Conservation (phyloP, 2,888 invertebrate species). For the Lithophane semibrunnea region DNA sequence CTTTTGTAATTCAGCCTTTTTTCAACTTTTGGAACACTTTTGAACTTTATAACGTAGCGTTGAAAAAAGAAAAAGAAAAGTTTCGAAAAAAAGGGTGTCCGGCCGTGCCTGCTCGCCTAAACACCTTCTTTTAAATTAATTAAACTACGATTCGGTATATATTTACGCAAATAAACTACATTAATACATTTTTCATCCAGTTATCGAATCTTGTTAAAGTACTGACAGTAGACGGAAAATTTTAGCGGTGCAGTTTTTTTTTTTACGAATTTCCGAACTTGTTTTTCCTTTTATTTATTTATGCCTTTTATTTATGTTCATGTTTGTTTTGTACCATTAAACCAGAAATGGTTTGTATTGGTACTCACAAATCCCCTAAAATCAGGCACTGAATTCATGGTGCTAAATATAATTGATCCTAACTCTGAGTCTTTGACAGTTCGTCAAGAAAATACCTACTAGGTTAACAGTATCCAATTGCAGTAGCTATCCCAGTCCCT, state of each 20-base stretch:
- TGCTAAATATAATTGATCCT: neutral
- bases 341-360: no score
- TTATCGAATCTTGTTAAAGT: neutral
- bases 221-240: neutral
- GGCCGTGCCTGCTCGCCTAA: neutral
- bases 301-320: no score
- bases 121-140: neutral
- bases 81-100: neutral
- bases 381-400: neutral
- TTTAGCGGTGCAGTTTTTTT: neutral
- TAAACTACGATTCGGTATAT: neutral
- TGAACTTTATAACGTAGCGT: neutral
- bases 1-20: constrained; percentile 24
- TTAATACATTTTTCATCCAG: neutral
- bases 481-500: neutral
- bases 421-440: neutral
- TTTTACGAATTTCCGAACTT: neutral
- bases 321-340: no score
- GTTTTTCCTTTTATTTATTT: neutral
- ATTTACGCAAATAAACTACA: neutral
- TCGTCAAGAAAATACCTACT: neutral
- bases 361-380: neutral
- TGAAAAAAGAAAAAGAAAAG: neutral
- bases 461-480: neutral
- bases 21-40: constrained; percentile 13